Conservation (phyloP, 2,888 invertebrate species). For the Zaprionus lineosus region DNA sequence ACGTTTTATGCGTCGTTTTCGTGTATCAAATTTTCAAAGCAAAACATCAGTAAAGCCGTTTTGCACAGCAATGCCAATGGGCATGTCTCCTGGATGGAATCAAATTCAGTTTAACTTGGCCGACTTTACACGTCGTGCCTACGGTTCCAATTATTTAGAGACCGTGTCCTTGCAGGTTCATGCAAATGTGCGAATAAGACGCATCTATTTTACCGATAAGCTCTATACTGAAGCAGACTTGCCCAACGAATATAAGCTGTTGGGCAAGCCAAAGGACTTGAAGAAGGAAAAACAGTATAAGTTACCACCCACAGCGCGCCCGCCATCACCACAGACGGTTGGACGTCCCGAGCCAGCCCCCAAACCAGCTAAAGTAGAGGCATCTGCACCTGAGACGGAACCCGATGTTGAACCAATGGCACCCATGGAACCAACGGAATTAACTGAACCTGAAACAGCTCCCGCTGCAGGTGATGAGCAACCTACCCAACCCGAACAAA, state of each 20-base stretch:
- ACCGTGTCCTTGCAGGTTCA: slow-evolving; percentile 96
- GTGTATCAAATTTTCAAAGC: slow-evolving; percentile 98
- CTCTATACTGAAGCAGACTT: slow-evolving; percentile 95
- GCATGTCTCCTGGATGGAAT: slow-evolving; percentile 88
- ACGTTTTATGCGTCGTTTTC: slow-evolving; percentile 94
- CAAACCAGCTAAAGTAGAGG: no score
- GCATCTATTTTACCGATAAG: slow-evolving; percentile 96
- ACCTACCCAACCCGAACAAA: no score
- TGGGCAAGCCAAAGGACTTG: slow-evolving; percentile 72
- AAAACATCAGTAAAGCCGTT: slow-evolving; percentile 96
- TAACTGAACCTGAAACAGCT: no score
- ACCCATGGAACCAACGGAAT: no score
- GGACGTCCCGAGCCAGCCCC: slow-evolving; percentile 8
- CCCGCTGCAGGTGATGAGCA: no score
- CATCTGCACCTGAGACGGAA: no score
- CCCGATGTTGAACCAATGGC: no score
- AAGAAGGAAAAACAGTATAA: slow-evolving; percentile 74
- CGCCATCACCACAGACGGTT: slow-evolving; percentile 75
- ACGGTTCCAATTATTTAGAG: slow-evolving; percentile 96
- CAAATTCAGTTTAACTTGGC: slow-evolving; percentile 98
- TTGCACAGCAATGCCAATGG: slow-evolving; percentile 98
- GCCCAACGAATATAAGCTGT: slow-evolving; percentile 91
- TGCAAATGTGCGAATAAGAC: slow-evolving; percentile 96
- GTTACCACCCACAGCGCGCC: slow-evolving; percentile 76
- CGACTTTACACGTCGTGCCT: slow-evolving; percentile 97